A percentile compares a stretch with the other conserved stretches of the same genome.
Evolutionary conservation across 1,140 invertebrate species (phyloP).

Genomic region (Streblospio benedicti): DNA sequence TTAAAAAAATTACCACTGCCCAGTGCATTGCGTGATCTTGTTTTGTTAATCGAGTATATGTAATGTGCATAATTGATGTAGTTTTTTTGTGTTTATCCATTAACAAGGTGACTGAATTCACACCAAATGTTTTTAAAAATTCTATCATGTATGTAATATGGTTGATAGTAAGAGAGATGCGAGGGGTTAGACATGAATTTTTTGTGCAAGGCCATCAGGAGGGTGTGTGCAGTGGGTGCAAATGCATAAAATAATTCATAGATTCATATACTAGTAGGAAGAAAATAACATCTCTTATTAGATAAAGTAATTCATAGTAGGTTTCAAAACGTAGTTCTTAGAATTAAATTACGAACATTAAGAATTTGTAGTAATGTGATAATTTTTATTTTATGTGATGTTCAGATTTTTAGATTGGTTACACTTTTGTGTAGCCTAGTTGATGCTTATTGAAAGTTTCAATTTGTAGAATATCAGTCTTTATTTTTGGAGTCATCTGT

Average conservation of each 20-base stretch:
- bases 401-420: neutral
- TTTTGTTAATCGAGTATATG: neutral
- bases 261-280: too few relatives aligned
- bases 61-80: neutral
- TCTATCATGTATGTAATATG: neutral
- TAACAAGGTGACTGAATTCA: neutral
- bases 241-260: neutral
- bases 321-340: neutral
- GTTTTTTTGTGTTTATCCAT: slow-evolving; percentile 1
- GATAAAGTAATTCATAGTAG: too few relatives aligned
- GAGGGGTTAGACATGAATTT: neutral
- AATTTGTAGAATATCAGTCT: neutral
- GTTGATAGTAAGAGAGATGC: neutral
- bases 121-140: neutral
- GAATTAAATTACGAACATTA: neutral
- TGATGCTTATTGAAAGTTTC: neutral
- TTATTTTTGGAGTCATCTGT: neutral
- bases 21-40: slow-evolving; percentile 6
- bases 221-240: neutral
- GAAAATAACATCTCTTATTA: too few relatives aligned
- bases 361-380: neutral
- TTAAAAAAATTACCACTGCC: slow-evolving; percentile 12
- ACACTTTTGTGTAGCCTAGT: neutral
- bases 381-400: neutral
- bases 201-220: neutral